phyloP scores from a whole-genome alignment of 2,888 invertebrate genomes.

The Diaperis boleti region DNA sequence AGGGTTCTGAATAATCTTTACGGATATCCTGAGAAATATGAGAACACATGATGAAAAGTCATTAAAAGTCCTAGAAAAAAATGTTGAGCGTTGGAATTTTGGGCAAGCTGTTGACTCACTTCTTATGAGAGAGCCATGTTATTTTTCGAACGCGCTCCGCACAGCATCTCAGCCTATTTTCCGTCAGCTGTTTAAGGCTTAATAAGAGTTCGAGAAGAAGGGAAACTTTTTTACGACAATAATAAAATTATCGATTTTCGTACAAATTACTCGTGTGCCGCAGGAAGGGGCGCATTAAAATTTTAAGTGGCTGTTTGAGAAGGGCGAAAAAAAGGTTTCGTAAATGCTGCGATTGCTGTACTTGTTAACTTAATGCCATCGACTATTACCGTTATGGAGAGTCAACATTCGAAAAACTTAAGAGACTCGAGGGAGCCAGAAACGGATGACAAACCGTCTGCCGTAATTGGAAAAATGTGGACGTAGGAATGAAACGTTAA shows the following conservation, averaged over 20 bases:
- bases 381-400: conserved; percentile 24
- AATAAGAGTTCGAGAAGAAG: conserved; percentile 40
- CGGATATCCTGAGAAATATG: no score
- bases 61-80: no score
- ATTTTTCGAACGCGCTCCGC: conserved; percentile 29
- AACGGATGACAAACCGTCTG: background rate
- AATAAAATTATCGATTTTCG: conserved; percentile 59
- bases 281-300: conserved; percentile 57
- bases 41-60: no score
- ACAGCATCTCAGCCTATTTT: conserved; percentile 17
- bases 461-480: no score
- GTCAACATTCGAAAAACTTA: conserved; percentile 10
- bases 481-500: no score
- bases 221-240: conserved; percentile 51
- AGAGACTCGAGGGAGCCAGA: background rate
- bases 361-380: conserved; percentile 21
- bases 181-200: conserved; percentile 44
- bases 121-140: conserved; percentile 23
- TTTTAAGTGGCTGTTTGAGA: conserved; percentile 57
- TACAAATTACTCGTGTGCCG: conserved; percentile 56
- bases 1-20: no score
- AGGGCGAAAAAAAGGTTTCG: conserved; percentile 14
- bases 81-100: no score
- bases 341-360: conserved; percentile 18
- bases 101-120: no score